Evolutionary conservation across 2,797 vertebrate genomes (phyloP).

Genomic region (Notolepis coatsorum): DNA sequence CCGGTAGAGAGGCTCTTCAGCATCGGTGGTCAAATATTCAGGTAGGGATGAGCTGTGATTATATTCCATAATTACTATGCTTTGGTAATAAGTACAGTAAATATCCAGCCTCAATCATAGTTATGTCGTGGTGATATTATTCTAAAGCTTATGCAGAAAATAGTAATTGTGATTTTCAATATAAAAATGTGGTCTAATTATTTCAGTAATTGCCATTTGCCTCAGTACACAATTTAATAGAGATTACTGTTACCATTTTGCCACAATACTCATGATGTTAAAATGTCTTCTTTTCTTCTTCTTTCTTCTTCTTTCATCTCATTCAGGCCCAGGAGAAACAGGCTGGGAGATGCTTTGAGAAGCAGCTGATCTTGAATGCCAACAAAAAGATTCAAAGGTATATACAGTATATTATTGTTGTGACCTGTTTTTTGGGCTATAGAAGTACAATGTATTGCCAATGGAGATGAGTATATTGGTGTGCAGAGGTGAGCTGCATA

Average conservation of each 20-base stretch:
- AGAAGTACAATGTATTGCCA: no score
- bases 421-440: no score
- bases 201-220: background rate
- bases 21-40: constrained; percentile 25
- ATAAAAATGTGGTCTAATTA: background rate
- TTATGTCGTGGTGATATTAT: constrained; percentile 4
- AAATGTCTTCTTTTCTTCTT: no score
- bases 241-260: background rate
- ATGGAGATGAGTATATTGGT: no score
- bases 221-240: constrained; percentile 2
- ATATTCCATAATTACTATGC: background rate
- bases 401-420: no score
- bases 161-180: constrained; percentile 2
- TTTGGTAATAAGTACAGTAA: constrained; percentile 6
- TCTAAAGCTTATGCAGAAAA: no score
- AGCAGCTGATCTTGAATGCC: constrained; percentile 29
- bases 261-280: constrained; percentile 12
- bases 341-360: constrained; percentile 34
- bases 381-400: no score
- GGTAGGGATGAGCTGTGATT: constrained; percentile 5
- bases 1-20: no score
- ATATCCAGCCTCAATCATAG: constrained; percentile 7
- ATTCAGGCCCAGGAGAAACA: constrained; percentile 38
- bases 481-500: no score
- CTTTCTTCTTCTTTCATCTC: no score